Base-by-base conservation (phyloP, 1,140 invertebrate species). In the Anadara kagoshimensis region DNA sequence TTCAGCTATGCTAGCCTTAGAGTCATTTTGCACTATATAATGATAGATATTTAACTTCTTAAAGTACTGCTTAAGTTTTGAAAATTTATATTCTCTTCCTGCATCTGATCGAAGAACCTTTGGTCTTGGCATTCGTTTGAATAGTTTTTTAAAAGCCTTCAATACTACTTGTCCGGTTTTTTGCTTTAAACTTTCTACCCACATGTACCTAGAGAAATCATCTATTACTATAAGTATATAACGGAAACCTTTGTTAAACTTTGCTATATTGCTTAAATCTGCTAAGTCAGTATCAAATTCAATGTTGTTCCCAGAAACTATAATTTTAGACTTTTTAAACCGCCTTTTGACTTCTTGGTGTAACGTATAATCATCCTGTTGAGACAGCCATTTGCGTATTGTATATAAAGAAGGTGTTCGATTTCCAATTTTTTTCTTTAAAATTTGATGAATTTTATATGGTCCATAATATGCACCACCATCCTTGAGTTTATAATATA, bases 251-350 rank as follows among this genome's bases (percentile, higher is more conserved):
- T 59, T 47, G 51, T 65, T 73, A 20, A 51, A 53, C n/a, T 53
- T 65, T 4, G 70, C 41, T 73, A 73, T 67, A 26, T 73, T 73
- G 29, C 45, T 41, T 16, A 73, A 54, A 51, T 66, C 63, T 45
- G 45, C 44, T 22, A 73, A 59, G 53, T 73, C 70, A 10, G 49
- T 45, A 41, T 73, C 29, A 7, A 36, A 36, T 36, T 36, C 29
- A 36, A 36, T 36, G 7, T 36, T 36, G 2, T 36, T 36, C 7
- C 29, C 29, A 36, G 29, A 36, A 36, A 36, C 29, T 36, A 36
- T 36, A 36, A 36, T 36, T 36, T 36, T 36, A 36, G 29, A 36
- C 29, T 36, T 36, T 36, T 36, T 36, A 36, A 36, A 36, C 29
- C 29, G 29, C 7, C 29, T 36, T 36, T 36, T 36, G 29, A 36